Evolutionary conservation across 2,888 invertebrate genomes (phyloP).

Genomic region (Cheilosia impressa): DNA sequence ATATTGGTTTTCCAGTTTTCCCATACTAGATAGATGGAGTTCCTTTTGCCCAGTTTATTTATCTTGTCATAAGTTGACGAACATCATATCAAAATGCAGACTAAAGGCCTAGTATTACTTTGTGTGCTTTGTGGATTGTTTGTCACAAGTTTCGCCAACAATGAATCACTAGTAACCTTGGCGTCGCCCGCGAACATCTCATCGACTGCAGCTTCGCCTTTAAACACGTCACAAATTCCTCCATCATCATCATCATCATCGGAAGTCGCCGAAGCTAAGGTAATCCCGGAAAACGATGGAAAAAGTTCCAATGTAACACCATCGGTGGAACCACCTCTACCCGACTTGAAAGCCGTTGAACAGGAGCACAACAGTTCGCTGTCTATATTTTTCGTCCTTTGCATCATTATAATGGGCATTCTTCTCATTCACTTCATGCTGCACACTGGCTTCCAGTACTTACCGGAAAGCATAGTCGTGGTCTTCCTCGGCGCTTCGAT

Average conservation of each 20-base stretch:
- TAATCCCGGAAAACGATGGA: conserved; percentile 3
- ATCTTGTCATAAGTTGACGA: conserved; percentile 46
- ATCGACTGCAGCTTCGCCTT: conserved; percentile 30
- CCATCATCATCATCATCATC: conserved; percentile 11
- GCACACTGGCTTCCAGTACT: conserved; percentile 97
- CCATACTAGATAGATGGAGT: conserved; percentile 52
- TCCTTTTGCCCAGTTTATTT: conserved; percentile 6
- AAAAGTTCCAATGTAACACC: conserved; percentile 82
- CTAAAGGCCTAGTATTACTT: conserved; percentile 6
- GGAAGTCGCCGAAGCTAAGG: conserved; percentile 6
- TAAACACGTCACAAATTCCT: conserved; percentile 37
- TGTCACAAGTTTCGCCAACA: conserved; percentile 16
- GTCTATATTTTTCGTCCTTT: conserved; percentile 98
- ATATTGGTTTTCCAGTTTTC: neutral
- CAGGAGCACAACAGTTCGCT: conserved; percentile 98
- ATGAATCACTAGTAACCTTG: conserved; percentile 38
- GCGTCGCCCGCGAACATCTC: conserved; percentile 39
- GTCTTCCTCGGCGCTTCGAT: conserved; percentile 97
- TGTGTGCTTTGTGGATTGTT: conserved; percentile 16
- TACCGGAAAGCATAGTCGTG: conserved; percentile 98
- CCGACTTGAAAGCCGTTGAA: conserved; percentile 95
- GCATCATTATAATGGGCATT: conserved; percentile 97
- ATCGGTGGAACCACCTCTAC: conserved; percentile 91
- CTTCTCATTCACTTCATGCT: conserved; percentile 97
- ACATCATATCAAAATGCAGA: conserved; percentile 46